These are phyloP conservation scores for Orientallactaga bullata DNA, from an alignment of 2,113 vertebrate species.

Conservation along the genomic window DNA sequence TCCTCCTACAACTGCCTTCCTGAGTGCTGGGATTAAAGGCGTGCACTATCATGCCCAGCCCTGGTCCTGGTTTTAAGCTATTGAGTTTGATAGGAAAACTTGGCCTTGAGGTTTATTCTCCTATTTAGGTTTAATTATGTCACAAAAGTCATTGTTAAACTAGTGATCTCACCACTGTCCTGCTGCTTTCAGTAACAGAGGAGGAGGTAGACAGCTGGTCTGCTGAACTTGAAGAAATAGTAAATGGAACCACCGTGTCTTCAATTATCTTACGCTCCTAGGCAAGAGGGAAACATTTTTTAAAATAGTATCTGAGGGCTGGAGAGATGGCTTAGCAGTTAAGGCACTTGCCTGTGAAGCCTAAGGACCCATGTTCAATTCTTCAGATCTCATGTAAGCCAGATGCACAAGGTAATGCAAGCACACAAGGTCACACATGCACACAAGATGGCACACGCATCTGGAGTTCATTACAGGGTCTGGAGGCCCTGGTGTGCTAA, in stretches of 20 bases:
- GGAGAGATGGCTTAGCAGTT: too few relatives aligned
- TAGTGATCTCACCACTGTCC: conserved; percentile 78
- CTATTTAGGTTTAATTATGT: conserved; percentile 18
- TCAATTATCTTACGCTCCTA: conserved; percentile 97
- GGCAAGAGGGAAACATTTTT: background rate
- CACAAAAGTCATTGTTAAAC: background rate
- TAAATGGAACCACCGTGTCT: conserved; percentile 94
- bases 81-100: background rate
- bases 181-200: conserved; percentile 84
- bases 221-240: conserved; percentile 89
- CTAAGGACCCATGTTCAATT: too few relatives aligned
- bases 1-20: too few relatives aligned
- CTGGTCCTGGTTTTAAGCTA: background rate
- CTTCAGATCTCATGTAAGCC: too few relatives aligned
- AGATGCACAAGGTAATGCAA: too few relatives aligned
- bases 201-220: conserved; percentile 87
- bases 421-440: too few relatives aligned
- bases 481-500: too few relatives aligned
- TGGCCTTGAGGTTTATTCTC: background rate
- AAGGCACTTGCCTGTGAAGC: too few relatives aligned
- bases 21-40: too few relatives aligned
- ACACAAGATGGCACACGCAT: too few relatives aligned
- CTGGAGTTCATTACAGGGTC: too few relatives aligned
- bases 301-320: background rate
- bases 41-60: too few relatives aligned